Percentiles rank a stretch among this genome's conserved stretches.
Conservation (phyloP, 2,113 vertebrate species). For the Thryonomys swinderianus region DNA sequence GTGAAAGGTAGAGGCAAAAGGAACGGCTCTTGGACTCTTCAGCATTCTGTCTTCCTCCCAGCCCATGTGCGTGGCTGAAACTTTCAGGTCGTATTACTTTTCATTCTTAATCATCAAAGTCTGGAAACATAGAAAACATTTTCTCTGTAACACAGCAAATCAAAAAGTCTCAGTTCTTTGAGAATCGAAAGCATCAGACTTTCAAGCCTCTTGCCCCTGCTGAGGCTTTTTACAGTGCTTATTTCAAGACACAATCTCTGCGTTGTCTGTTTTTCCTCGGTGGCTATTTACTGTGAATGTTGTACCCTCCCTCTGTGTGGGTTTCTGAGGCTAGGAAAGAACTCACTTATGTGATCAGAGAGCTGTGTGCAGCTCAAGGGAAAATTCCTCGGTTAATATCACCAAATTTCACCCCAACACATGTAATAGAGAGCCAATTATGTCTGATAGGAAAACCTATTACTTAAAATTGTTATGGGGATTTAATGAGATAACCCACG, state of each 20-base stretch:
- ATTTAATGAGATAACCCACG: conserved; percentile 12
- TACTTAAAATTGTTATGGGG: not conserved
- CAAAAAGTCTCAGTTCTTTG: not conserved
- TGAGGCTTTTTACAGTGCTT: not conserved
- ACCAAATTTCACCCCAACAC: not conserved
- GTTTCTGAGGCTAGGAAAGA: not conserved
- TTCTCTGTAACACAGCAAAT: conserved; percentile 8
- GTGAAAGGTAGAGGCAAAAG: too few species aligned
- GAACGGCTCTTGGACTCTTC: not conserved
- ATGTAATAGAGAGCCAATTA: conserved; percentile 19
- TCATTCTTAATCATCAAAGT: not conserved
- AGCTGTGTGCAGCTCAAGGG: not conserved
- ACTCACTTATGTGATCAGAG: not conserved
- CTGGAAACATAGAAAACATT: not conserved
- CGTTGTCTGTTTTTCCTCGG: not conserved
- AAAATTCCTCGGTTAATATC: not conserved
- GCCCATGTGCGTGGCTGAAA: not conserved
- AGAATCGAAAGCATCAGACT: not conserved
- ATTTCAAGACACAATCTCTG: not conserved
- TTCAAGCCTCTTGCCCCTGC: not conserved
- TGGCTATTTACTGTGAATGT: not conserved
- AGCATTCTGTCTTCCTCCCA: not conserved
- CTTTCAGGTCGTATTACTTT: not conserved
- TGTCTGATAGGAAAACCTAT: not conserved
- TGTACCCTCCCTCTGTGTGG: not conserved